These are phyloP conservation scores for Oryzias celebensis DNA, from an alignment of 2,113 vertebrate genomes.

Conservation along the genomic window DNA sequence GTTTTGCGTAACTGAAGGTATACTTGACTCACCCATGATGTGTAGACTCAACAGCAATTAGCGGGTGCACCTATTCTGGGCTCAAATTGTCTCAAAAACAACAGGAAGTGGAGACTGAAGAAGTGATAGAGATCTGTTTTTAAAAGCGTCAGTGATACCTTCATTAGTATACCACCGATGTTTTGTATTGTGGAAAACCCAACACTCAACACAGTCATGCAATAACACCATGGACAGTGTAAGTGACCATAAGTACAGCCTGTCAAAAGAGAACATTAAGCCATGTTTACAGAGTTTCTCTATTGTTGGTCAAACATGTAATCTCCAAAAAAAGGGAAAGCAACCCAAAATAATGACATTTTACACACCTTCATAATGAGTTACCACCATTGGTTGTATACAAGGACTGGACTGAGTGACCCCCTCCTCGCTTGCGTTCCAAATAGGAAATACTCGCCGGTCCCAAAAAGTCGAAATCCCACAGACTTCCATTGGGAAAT, in stretches of 20 bases:
- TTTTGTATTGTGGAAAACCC: constrained; percentile 52
- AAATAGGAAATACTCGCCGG: too few relatives aligned
- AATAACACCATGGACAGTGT: constrained; percentile 34
- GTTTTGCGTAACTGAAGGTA: constrained; percentile 50
- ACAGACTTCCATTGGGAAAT: too few relatives aligned
- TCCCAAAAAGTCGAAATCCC: too few relatives aligned
- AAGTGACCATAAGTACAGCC: constrained; percentile 21
- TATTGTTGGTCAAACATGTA: constrained; percentile 7
- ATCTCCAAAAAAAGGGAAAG: constrained; percentile 4
- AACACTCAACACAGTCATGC: constrained; percentile 29
- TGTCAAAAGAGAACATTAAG: constrained; percentile 18
- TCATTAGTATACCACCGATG: constrained; percentile 52
- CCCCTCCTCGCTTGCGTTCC: too few relatives aligned
- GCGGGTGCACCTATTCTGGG: constrained; percentile 79
- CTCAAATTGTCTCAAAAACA: constrained; percentile 70
- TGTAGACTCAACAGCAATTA: constrained; percentile 69
- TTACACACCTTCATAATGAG: too few relatives aligned
- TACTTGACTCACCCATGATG: constrained; percentile 41
- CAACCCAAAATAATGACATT: not conserved
- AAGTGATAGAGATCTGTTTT: constrained; percentile 71
- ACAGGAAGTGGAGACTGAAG: constrained; percentile 74
- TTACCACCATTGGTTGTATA: too few relatives aligned
- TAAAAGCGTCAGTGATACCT: constrained; percentile 65
- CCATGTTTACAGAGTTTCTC: constrained; percentile 14
- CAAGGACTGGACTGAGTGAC: too few relatives aligned